A percentile compares a stretch with the other conserved stretches of the same genome.
Conservation (phyloP, 2,113 vertebrate genomes). For the Oreochromis spilurus region DNA sequence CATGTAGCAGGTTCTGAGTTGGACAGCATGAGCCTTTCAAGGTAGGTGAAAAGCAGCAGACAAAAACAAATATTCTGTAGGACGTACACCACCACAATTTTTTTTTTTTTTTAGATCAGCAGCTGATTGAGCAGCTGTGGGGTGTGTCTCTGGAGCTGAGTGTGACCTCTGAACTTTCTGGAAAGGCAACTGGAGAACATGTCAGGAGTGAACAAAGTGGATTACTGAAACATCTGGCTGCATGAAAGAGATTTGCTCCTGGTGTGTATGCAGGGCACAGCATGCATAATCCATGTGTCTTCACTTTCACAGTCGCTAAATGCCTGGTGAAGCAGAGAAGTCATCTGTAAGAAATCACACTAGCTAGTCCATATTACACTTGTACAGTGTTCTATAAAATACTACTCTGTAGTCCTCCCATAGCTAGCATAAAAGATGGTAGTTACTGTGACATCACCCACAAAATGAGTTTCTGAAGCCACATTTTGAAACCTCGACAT, state of each 20-base stretch:
- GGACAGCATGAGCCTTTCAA: neutral
- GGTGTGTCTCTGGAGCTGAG: neutral
- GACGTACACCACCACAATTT: neutral
- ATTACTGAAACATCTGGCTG: neutral
- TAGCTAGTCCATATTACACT: neutral
- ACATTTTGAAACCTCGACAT: neutral
- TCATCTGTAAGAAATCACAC: neutral
- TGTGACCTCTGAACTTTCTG: constrained; percentile 4
- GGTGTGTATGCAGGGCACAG: neutral
- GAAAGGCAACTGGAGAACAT: neutral
- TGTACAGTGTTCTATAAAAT: neutral
- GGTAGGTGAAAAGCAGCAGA: neutral
- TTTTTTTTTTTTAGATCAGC: neutral
- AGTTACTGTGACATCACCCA: neutral
- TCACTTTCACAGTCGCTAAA: neutral
- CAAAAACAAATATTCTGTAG: neutral
- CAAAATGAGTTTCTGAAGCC: neutral
- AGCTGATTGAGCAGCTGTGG: neutral
- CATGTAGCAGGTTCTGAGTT: neutral
- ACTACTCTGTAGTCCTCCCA: neutral
- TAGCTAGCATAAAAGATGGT: neutral
- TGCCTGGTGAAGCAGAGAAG: neutral
- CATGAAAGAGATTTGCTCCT: neutral
- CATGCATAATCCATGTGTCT: neutral
- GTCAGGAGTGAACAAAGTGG: constrained; percentile 1